Percentiles rank a stretch among this genome's conserved stretches.
Evolutionary conservation across 2,888 invertebrate genomes (phyloP).

Genomic region (Chalcis sispes): DNA sequence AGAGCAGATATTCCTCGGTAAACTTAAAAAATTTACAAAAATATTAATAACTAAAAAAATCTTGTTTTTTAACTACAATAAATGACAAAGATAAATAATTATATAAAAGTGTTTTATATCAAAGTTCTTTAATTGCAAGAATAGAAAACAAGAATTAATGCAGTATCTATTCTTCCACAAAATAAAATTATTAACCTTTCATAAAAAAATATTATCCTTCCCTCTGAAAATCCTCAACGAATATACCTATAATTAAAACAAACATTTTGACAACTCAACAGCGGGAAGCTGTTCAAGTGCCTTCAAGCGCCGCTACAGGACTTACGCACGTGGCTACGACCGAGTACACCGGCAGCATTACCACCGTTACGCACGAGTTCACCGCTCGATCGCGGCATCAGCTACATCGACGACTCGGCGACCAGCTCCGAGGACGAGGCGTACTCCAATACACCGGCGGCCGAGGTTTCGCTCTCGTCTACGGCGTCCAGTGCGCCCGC

Average conservation of each 20-base stretch:
- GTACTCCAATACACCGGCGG: constrained; percentile 77
- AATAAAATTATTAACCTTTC: too few species aligned
- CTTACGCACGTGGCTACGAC: constrained; percentile 79
- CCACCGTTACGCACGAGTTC: constrained; percentile 70
- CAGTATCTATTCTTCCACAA: too few species aligned
- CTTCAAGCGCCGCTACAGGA: constrained; percentile 80
- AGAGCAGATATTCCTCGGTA: too few species aligned
- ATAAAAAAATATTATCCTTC: not conserved
- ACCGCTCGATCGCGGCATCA: constrained; percentile 70
- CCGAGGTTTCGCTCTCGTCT: constrained; percentile 73
- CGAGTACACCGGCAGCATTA: constrained; percentile 66
- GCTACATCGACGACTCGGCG: constrained; percentile 73
- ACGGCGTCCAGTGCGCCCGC: constrained; percentile 68
- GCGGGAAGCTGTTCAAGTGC: constrained; percentile 79
- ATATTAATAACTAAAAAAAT: too few species aligned
- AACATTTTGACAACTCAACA: too few species aligned
- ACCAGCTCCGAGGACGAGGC: constrained; percentile 70
- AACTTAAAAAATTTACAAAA: too few species aligned
- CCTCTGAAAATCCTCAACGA: not conserved
- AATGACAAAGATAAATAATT: too few species aligned
- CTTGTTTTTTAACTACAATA: too few species aligned
- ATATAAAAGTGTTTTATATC: too few species aligned
- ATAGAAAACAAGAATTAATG: too few species aligned
- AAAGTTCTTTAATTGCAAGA: too few species aligned
- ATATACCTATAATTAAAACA: not conserved